phyloP scores from a whole-genome alignment of 2,113 vertebrate species.

The Ceyx melanurus region DNA sequence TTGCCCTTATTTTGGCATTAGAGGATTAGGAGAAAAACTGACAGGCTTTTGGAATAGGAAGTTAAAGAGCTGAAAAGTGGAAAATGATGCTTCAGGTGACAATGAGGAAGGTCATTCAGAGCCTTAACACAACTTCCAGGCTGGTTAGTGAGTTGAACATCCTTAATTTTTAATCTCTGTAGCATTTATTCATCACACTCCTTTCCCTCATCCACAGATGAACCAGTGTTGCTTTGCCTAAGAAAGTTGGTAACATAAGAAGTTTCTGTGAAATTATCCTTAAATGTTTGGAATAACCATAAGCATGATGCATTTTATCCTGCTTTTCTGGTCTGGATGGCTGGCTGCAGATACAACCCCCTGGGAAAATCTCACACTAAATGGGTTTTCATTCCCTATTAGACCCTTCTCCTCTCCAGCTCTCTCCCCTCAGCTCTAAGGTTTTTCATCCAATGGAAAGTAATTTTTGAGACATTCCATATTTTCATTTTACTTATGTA shows the following conservation, averaged over 20 bases:
- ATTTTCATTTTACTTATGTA: background rate
- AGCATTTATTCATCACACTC: background rate
- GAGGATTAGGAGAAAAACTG: background rate
- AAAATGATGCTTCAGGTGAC: background rate
- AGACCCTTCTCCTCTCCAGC: background rate
- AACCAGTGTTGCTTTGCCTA: background rate
- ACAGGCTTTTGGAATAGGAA: background rate
- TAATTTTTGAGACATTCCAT: background rate
- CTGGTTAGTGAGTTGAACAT: background rate
- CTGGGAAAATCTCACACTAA: background rate
- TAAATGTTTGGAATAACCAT: conserved; percentile 46
- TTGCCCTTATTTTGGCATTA: background rate
- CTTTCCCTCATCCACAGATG: background rate
- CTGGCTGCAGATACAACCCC: conserved; percentile 1
- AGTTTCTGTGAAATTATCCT: conserved; percentile 11
- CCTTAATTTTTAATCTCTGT: background rate
- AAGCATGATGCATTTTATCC: conserved; percentile 7
- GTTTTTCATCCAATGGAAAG: background rate
- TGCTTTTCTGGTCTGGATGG: conserved; percentile 26
- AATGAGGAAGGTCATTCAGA: background rate
- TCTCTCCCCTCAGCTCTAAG: background rate
- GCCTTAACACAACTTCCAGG: background rate
- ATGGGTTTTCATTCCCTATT: background rate
- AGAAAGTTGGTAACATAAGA: conserved; percentile 1
- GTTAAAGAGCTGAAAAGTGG: background rate